These are phyloP conservation scores for Stichopus horrens DNA, from an alignment of 53 echinoderm and acorn worm genomes.

Conservation along the genomic window DNA sequence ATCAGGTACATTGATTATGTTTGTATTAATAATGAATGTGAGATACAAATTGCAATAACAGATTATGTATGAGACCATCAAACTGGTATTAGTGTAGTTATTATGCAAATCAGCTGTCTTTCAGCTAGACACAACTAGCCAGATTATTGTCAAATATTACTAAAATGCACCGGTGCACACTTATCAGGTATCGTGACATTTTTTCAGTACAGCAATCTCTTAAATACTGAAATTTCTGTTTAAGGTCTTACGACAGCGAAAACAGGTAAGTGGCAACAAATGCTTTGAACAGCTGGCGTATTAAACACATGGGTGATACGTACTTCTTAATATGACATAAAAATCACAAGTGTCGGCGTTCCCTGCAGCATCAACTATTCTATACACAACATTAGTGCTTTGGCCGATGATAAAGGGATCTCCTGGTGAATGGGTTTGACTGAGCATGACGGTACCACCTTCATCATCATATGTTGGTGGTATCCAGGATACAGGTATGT, in stretches of 20 bases:
- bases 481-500: background rate
- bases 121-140: too few relatives aligned
- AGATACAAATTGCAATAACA: too few relatives aligned
- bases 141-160: background rate
- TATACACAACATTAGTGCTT: slow-evolving; percentile 37
- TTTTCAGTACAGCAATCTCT: background rate
- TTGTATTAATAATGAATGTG: too few relatives aligned
- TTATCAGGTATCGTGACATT: background rate
- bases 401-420: slow-evolving; percentile 28
- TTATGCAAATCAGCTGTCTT: too few relatives aligned
- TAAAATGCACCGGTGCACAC: background rate
- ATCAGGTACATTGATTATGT: too few relatives aligned
- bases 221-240: background rate
- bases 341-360: slow-evolving; percentile 53
- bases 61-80: too few relatives aligned
- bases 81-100: too few relatives aligned
- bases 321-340: slow-evolving; percentile 20
- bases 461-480: slow-evolving; percentile 47
- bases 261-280: background rate
- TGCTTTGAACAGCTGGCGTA: background rate
- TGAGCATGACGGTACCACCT: slow-evolving; percentile 40
- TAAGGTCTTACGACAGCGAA: background rate
- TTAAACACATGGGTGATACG: background rate
- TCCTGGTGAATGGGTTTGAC: slow-evolving; percentile 47
- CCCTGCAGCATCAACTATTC: slow-evolving; percentile 48